Percentiles rank a stretch among this genome's conserved stretches.
Conservation (phyloP, 1,140 invertebrate species). For the Lordiphosa clarofinis region DNA sequence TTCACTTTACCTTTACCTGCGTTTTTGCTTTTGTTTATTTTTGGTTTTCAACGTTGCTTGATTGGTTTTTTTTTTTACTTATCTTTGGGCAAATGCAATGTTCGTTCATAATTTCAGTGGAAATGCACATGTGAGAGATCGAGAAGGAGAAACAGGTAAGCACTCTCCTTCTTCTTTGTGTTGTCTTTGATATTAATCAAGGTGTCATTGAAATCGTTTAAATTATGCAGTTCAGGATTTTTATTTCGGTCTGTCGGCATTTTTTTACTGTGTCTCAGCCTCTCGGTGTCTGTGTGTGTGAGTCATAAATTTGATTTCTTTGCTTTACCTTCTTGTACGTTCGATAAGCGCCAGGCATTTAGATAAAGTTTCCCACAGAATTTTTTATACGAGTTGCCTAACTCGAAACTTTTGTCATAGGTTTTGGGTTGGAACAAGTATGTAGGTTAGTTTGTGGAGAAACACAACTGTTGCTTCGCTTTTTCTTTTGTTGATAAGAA, state of each 20-base stretch:
- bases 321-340: conserved; percentile 20
- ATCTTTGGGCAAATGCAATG: conserved; percentile 70
- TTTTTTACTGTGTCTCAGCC: conserved; percentile 26
- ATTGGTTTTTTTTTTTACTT: conserved; percentile 67
- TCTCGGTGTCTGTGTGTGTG: conserved; percentile 21
- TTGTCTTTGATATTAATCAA: conserved; percentile 78
- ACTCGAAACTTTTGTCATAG: conserved; percentile 23
- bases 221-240: conserved; percentile 71
- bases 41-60: conserved; percentile 72
- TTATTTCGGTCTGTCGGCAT: conserved; percentile 54
- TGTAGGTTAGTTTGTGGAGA: conserved; percentile 26
- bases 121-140: conserved; percentile 40
- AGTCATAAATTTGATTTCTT: conserved; percentile 60
- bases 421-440: conserved; percentile 2
- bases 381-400: conserved; percentile 25
- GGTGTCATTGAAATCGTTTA: conserved; percentile 79
- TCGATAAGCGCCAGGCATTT: conserved; percentile 70
- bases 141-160: conserved; percentile 27
- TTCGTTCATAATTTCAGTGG: conserved; percentile 75
- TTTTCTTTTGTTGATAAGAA: conserved; percentile 12
- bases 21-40: conserved; percentile 69
- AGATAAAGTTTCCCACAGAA: conserved; percentile 49
- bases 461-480: conserved; percentile 10
- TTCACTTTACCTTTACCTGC: conserved; percentile 56
- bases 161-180: conserved; percentile 19